These are phyloP conservation scores for Anodontia alba DNA, from an alignment of 2,888 invertebrate species.

Conservation along the genomic window DNA sequence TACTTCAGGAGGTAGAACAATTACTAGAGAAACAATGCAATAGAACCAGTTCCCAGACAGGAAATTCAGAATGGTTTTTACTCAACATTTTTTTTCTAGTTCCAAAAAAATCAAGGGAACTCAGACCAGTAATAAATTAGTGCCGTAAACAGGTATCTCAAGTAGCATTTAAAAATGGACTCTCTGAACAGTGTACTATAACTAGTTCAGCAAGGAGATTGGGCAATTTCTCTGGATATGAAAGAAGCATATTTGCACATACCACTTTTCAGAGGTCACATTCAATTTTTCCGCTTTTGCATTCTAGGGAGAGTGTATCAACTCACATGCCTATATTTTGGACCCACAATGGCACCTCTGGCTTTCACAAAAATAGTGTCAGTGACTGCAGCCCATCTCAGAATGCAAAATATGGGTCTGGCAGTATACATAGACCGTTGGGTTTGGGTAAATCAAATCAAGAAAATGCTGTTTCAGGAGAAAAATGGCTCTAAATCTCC, in stretches of 20 bases:
- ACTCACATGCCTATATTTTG: conserved; percentile 29
- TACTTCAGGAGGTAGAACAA: conserved; percentile 35
- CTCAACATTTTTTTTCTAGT: conserved; percentile 47
- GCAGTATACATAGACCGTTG: conserved; percentile 54
- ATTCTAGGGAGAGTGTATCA: conserved; percentile 10
- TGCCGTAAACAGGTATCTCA: conserved; percentile 46
- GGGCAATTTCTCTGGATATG: conserved; percentile 36
- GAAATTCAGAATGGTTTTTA: conserved; percentile 39
- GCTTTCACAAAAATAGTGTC: too few relatives aligned
- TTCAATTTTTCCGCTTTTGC: conserved; percentile 29
- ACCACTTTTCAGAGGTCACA: conserved; percentile 28
- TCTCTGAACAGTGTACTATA: conserved; percentile 33
- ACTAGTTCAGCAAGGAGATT: conserved; percentile 39
- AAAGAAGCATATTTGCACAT: conserved; percentile 38
- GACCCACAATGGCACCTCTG: background rate
- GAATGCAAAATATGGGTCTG: conserved; percentile 29
- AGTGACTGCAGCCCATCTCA: conserved; percentile 31
- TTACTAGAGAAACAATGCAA: conserved; percentile 35
- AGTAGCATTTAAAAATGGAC: conserved; percentile 52
- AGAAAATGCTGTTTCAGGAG: conserved; percentile 19
- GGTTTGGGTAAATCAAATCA: conserved; percentile 31
- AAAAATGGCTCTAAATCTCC: conserved; percentile 27
- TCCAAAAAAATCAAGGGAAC: conserved; percentile 34
- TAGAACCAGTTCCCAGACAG: conserved; percentile 23
- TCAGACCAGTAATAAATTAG: conserved; percentile 49